These are phyloP conservation scores for Diabrotica balteata DNA, from an alignment of 2,888 invertebrate genomes.

Conservation along the genomic window DNA sequence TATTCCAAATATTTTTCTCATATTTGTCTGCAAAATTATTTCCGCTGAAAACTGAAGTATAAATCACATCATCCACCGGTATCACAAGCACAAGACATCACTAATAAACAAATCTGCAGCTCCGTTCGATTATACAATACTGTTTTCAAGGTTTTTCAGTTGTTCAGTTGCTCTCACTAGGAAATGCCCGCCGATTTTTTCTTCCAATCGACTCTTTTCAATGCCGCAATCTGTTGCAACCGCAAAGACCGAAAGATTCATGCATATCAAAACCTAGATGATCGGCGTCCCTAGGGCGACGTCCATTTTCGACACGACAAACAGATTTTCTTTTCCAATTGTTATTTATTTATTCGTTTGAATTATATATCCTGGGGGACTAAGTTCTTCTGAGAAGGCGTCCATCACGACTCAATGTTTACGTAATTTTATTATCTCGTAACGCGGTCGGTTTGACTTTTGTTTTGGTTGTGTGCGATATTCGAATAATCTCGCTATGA, in stretches of 20 bases:
- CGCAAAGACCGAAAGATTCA: not conserved
- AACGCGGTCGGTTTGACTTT: too few species aligned
- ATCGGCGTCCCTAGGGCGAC: not conserved
- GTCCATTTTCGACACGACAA: not conserved
- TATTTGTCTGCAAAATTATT: slow-evolving; percentile 1
- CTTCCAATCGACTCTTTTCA: slow-evolving; percentile 11
- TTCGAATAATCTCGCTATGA: slow-evolving; percentile 4
- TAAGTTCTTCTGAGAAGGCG: not conserved
- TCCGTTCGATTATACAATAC: slow-evolving; percentile 20
- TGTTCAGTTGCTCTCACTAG: slow-evolving; percentile 19
- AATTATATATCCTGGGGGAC: not conserved
- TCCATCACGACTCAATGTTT: not conserved
- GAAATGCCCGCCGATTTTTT: slow-evolving; percentile 21
- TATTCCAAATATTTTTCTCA: slow-evolving; percentile 4
- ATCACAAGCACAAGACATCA: slow-evolving; percentile 19
- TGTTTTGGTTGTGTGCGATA: slow-evolving; percentile 3
- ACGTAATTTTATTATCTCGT: not conserved
- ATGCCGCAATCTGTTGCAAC: slow-evolving; percentile 16
- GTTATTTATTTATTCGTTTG: not conserved
- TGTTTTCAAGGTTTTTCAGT: slow-evolving; percentile 20
- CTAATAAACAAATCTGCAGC: slow-evolving; percentile 21
- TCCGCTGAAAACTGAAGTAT: not conserved
- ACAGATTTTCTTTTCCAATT: not conserved
- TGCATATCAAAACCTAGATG: too few species aligned
- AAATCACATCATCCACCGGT: slow-evolving; percentile 19